Evolutionary conservation across 2,888 invertebrate species (phyloP), one percentile per base, ranked within the genome.

Genomic region (Neoscelio sp.): DNA sequence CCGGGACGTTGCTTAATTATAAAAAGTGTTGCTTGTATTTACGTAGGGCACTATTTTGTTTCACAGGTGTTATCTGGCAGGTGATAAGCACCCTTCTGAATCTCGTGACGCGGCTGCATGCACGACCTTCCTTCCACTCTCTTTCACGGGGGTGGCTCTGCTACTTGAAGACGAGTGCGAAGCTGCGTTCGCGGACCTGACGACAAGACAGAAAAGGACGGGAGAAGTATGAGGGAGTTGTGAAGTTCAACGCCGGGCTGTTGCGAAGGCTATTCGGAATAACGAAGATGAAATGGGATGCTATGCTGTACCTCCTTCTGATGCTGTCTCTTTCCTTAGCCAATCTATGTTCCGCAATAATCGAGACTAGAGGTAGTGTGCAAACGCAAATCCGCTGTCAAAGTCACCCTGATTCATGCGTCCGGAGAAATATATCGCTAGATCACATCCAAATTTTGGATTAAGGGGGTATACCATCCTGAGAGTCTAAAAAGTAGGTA

Each of bases 271-370:
- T 75, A 78, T 76, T 77, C 48, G 80, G 79, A 84, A 77, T 82
- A 84, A 85, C 84, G 84, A 87, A 87, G 83, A 87, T 87, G 87
- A 87, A 85, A 87, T 86, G 86, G 85, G 82, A 85, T 80, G 83
- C 81, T 79, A 82, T 82, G 74, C 83, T 85, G 64, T 82, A 84
- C 73, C 79, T 86, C 58, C 67, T 82, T 64, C 80, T 83, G 67
- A 70, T 84, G 65, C 82, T 87, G 68, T 82, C 81, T 78, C 73
- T 84, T 74, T 77, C 82, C 64, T 76, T 86, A 64, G 81, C 82
- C 79, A 82, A 86, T 82, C 81, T 83, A 60, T 85, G 80, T 46
- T 82, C 71, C 73, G 86, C 87, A 71, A 82, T 86, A 75, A 77
- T 85, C 68, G 87, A 87, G 62, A 80, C 83, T 48, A 86, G 81